These are phyloP conservation scores for Ryuthela nishihirai DNA, from an alignment of 2,888 invertebrate species.

Conservation along the genomic window DNA sequence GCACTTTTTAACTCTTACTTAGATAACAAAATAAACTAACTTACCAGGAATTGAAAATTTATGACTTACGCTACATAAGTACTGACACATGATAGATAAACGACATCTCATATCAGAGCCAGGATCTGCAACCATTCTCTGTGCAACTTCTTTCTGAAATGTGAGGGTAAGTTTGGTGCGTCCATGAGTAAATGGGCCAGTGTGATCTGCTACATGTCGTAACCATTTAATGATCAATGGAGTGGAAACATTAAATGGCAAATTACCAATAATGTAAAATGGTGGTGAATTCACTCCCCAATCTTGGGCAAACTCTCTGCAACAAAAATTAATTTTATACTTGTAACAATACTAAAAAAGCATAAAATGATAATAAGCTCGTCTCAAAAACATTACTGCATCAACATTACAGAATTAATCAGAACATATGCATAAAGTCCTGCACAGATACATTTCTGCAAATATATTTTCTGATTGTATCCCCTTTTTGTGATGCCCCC, in stretches of 20 bases:
- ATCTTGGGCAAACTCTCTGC: constrained; percentile 24
- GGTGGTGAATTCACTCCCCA: constrained; percentile 55
- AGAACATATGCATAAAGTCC: too few species aligned
- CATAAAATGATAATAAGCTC: background rate
- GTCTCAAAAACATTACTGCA: too few species aligned
- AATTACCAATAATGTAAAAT: constrained; percentile 80
- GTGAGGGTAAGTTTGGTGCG: constrained; percentile 85
- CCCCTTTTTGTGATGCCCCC: too few species aligned
- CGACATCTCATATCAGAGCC: constrained; percentile 70
- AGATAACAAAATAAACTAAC: background rate
- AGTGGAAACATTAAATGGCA: constrained; percentile 95
- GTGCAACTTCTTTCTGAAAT: constrained; percentile 96
- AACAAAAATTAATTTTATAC: background rate
- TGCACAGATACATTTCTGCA: too few species aligned
- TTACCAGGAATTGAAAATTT: constrained; percentile 81
- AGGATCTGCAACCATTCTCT: constrained; percentile 76
- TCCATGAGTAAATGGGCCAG: constrained; percentile 72
- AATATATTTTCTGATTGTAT: too few species aligned
- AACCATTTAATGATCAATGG: constrained; percentile 87
- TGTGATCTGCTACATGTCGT: constrained; percentile 52
- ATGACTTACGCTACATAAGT: constrained; percentile 76
- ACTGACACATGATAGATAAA: constrained; percentile 91
- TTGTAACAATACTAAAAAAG: background rate
- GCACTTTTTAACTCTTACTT: too few species aligned
- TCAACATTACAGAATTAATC: too few species aligned